Conservation (phyloP, 2,888 invertebrate genomes). For the Tineola bisselliella region DNA sequence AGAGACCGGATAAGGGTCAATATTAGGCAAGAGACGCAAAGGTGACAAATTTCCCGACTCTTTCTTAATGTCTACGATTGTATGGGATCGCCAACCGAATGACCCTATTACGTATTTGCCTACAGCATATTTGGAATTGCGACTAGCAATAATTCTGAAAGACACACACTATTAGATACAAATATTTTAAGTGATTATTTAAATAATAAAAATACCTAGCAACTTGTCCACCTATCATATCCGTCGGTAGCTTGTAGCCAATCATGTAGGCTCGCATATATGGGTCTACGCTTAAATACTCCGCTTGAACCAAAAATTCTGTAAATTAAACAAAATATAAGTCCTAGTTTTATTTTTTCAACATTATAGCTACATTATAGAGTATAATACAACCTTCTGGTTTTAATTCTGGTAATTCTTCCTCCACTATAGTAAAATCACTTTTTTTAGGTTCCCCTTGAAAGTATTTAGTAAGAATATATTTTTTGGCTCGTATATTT, state of each 20-base stretch:
- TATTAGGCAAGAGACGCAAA: constrained; percentile 63
- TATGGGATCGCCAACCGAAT: constrained; percentile 74
- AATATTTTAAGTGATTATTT: not conserved
- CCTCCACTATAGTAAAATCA: constrained; percentile 69
- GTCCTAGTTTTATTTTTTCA: too few species aligned
- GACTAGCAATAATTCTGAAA: constrained; percentile 76
- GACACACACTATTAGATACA: too few species aligned
- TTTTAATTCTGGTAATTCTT: constrained; percentile 65
- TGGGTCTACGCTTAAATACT: constrained; percentile 37
- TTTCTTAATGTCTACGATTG: constrained; percentile 38
- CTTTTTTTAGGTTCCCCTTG: constrained; percentile 64
- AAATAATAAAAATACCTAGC: constrained; percentile 18
- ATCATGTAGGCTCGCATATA: constrained; percentile 28
- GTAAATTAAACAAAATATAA: not conserved
- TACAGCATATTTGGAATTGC: constrained; percentile 70
- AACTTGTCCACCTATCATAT: constrained; percentile 33
- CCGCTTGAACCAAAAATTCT: constrained; percentile 36
- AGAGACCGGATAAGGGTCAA: constrained; percentile 69
- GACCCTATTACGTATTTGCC: constrained; percentile 71
- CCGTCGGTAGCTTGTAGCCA: constrained; percentile 25
- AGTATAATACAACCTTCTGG: constrained; percentile 25
- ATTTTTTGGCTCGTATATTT: constrained; percentile 66
- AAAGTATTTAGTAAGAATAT: constrained; percentile 64
- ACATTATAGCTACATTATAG: too few species aligned
- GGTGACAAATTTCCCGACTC: constrained; percentile 28